Percentiles rank a stretch among this genome's conserved stretches.
Evolutionary conservation across 2,113 vertebrate genomes (phyloP).

Genomic region (Pygoscelis adeliae): DNA sequence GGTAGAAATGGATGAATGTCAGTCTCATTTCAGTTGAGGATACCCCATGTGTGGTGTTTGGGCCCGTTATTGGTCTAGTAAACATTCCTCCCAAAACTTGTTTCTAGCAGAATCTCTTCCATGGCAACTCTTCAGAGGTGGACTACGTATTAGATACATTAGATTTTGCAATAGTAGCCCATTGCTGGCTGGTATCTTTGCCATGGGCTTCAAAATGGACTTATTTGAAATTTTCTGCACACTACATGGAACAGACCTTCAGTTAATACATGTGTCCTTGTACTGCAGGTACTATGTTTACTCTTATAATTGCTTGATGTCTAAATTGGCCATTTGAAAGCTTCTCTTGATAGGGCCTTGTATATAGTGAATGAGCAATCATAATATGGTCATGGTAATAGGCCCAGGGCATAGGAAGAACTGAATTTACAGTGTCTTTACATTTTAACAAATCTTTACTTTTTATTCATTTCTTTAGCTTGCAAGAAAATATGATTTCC

Average conservation of each 20-base stretch:
- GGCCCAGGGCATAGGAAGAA: not conserved
- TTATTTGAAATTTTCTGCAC: not conserved
- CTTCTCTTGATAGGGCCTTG: not conserved
- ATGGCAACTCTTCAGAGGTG: not conserved
- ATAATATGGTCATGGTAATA: not conserved
- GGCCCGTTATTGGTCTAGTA: not conserved
- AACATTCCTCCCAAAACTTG: not conserved
- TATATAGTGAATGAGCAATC: not conserved
- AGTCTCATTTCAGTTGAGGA: not conserved
- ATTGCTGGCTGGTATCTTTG: not conserved
- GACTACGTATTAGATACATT: not conserved
- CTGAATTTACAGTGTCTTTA: not conserved
- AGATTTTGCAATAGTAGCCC: not conserved
- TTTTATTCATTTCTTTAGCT: constrained; percentile 75
- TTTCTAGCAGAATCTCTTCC: not conserved
- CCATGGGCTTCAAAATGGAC: not conserved
- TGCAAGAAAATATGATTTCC: constrained; percentile 89
- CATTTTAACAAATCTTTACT: not conserved
- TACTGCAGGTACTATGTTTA: not conserved
- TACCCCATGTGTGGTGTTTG: not conserved
- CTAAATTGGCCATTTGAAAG: not conserved
- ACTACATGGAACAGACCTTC: not conserved
- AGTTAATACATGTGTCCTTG: not conserved
- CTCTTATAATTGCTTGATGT: not conserved
- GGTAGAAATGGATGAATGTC: not conserved